Base-by-base conservation (phyloP, 2,888 invertebrate genomes). In the Polyommatus icarus region DNA sequence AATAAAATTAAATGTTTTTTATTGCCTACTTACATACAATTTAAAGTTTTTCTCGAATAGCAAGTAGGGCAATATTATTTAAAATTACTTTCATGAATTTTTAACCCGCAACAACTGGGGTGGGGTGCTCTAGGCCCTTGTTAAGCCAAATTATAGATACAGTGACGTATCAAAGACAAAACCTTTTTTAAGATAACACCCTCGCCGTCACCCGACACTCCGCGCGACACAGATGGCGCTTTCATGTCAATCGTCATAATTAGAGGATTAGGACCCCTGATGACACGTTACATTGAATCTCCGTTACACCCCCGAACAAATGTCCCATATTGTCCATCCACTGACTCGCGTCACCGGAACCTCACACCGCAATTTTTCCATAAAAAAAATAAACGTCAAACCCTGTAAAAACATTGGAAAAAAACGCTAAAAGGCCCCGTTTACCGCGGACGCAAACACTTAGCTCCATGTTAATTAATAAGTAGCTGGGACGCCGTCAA, bases 361-460 rank as follows among this genome's bases (percentile, higher is more conserved):
- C 82, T 71, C 73, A 40, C 50, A 72, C 40, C 72, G 72, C 72
- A 54, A n/a, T 59, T 29, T 71, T 77, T 67, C 20, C 24, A 12
- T 20, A 10, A 61, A 57, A 59, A 8, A 20, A 32, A 73, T 20
- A 50, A 50, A 40, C 87, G 87, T 91, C 89, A 92, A 90, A 91
- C 90, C 88, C 82, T 87, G 90, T 90, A 91, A 92, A 90, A 92
- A 90, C 89, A 87, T 88, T 85, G 87, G 87, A 84, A 83, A 83
- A 85, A 92, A 92, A 90, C 89, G 91, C 89, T 94, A 93, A 94
- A 93, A 93, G 93, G 93, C 88, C 80, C 89, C 93, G 94, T 92
- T 94, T 93, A 94, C 90, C 90, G 92, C 89, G 92, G 92, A 93
- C 93, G 91, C 92, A 93, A 93, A 94, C 94, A 94, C 93, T 94